A percentile compares a stretch with the other conserved stretches of the same genome.
Conservation (phyloP, 2,888 invertebrate species). For the Hydriomena furcata region DNA sequence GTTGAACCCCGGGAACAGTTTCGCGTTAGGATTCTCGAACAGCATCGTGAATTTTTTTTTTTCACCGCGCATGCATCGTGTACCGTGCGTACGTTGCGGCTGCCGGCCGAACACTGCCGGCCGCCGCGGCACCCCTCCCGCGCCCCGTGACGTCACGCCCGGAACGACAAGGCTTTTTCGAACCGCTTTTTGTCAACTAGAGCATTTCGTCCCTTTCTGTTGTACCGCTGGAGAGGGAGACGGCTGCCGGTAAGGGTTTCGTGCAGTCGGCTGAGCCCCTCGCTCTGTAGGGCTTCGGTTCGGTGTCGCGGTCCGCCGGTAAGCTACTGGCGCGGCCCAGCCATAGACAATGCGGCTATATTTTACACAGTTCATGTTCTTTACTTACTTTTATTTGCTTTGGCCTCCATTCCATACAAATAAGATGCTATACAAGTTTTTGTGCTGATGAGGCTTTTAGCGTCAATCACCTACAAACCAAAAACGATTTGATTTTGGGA, state of each 20-base stretch:
- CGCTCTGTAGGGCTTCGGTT: constrained; percentile 47
- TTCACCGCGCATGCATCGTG: constrained; percentile 73
- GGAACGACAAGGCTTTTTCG: constrained; percentile 57
- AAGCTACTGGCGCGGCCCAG: constrained; percentile 23
- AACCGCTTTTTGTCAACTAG: constrained; percentile 41
- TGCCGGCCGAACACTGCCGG: constrained; percentile 71
- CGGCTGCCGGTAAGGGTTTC: constrained; percentile 33
- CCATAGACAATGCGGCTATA: constrained; percentile 33
- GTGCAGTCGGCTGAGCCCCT: constrained; percentile 45
- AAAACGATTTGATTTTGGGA: too few relatives aligned
- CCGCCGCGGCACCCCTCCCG: constrained; percentile 46
- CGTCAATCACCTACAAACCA: constrained; percentile 1
- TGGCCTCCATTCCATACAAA: constrained; percentile 30
- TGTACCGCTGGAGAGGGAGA: constrained; percentile 37
- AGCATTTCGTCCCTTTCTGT: constrained; percentile 40
- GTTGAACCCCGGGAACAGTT: constrained; percentile 87
- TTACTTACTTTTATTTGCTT: constrained; percentile 30
- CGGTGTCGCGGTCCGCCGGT: constrained; percentile 32
- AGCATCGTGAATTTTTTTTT: constrained; percentile 83
- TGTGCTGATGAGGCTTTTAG: constrained; percentile 27
- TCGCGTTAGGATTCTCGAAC: constrained; percentile 89
- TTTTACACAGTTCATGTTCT: constrained; percentile 32
- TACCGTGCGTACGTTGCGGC: constrained; percentile 60
- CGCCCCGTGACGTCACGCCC: constrained; percentile 71
- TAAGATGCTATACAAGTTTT: constrained; percentile 13